Percentiles rank a stretch among this genome's conserved stretches.
Evolutionary conservation across 2,113 vertebrate species (phyloP).

Genomic region (Recurvirostra avosetta): DNA sequence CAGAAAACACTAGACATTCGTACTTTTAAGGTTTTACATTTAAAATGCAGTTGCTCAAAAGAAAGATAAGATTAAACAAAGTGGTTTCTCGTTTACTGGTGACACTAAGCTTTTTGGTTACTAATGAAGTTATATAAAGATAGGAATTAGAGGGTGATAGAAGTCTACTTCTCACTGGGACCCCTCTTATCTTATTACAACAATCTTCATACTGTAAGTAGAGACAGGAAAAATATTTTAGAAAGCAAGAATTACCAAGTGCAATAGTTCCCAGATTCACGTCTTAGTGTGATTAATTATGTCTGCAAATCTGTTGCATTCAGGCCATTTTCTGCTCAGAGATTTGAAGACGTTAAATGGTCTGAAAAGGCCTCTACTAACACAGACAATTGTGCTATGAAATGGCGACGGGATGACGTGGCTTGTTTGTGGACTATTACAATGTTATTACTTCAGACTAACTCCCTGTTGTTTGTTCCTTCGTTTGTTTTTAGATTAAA

Average conservation of each 20-base stretch:
- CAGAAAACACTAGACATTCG: not conserved
- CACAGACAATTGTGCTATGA: not conserved
- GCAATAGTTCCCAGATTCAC: not conserved
- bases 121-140: not conserved
- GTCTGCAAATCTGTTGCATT: not conserved
- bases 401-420: not conserved
- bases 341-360: not conserved
- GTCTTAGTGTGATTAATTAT: not conserved
- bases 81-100: not conserved
- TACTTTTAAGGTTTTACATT: not conserved
- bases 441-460: not conserved
- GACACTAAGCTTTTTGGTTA: not conserved
- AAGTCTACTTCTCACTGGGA: not conserved
- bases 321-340: not conserved
- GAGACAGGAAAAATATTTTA: not conserved
- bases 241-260: not conserved
- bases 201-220: not conserved
- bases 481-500: not conserved
- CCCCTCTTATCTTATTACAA: not conserved
- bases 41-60: not conserved
- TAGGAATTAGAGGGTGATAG: not conserved
- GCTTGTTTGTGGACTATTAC: not conserved
- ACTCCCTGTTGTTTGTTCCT: not conserved
- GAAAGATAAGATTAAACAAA: not conserved
- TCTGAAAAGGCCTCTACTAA: not conserved